phyloP scores from a whole-genome alignment of 2,888 invertebrate genomes.

The Dicroscelio sp. region DNA sequence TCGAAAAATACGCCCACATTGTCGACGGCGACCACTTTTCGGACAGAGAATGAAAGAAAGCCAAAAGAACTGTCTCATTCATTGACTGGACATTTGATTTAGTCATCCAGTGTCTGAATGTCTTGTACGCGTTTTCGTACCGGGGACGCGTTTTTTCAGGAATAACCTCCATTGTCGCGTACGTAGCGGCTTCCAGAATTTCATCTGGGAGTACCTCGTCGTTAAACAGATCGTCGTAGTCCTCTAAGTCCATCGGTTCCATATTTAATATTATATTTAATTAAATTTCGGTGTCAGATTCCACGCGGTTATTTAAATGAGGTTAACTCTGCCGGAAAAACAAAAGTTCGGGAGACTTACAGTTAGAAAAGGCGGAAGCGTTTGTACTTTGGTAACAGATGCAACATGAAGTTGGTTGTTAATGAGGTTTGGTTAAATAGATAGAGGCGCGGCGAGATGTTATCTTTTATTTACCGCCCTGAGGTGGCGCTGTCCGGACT shows the following conservation, averaged over 20 bases:
- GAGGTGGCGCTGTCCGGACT: background rate
- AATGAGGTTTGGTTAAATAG: background rate
- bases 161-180: slow-evolving; percentile 1
- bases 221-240: slow-evolving; percentile 5
- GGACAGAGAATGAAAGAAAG: background rate
- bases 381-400: background rate
- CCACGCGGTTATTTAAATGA: background rate
- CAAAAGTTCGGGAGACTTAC: background rate
- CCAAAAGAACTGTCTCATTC: slow-evolving; percentile 21
- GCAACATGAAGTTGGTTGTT: background rate
- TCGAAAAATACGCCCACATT: slow-evolving; percentile 37
- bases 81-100: background rate
- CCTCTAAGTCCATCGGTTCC: background rate
- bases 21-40: slow-evolving; percentile 35
- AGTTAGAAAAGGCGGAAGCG: background rate
- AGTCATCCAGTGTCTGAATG: background rate
- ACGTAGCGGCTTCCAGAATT: slow-evolving; percentile 8
- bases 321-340: background rate
- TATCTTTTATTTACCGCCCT: background rate
- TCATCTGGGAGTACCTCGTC: background rate
- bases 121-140: slow-evolving; percentile 39
- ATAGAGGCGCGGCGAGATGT: background rate
- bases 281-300: background rate
- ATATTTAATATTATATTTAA: background rate
- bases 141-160: slow-evolving; percentile 16